These are phyloP conservation scores for Ifrita kowaldi DNA, from an alignment of 2,113 vertebrate species.

Conservation along the genomic window DNA sequence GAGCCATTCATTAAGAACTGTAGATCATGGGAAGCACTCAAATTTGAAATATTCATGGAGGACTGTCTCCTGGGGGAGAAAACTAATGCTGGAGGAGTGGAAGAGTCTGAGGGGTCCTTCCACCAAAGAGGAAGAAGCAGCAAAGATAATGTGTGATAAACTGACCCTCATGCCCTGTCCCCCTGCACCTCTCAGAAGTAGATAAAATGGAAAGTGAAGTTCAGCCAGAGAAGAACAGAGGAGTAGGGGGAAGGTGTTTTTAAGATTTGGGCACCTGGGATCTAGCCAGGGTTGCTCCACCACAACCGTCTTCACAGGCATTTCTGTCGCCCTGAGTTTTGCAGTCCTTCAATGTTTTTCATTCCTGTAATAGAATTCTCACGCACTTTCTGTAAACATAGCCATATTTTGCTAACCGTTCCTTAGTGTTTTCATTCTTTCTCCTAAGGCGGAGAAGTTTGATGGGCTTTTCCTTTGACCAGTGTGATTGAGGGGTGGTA, in stretches of 20 bases:
- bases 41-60: neutral
- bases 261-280: neutral
- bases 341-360: too few relatives aligned
- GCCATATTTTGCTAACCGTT: too few relatives aligned
- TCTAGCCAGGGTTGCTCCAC: neutral
- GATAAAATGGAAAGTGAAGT: neutral
- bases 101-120: neutral
- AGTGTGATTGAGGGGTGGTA: too few relatives aligned
- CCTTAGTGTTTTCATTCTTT: too few relatives aligned
- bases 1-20: neutral
- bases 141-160: neutral
- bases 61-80: neutral
- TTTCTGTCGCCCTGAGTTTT: too few relatives aligned
- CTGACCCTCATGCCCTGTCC: neutral
- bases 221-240: neutral
- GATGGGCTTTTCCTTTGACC: too few relatives aligned
- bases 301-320: neutral
- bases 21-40: neutral
- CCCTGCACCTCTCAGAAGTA: neutral
- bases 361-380: too few relatives aligned
- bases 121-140: neutral
- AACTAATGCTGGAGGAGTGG: neutral
- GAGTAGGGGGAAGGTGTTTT: neutral
- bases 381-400: too few relatives aligned
- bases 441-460: too few relatives aligned